Evolutionary conservation across 2,113 vertebrate species (phyloP).

Genomic region (Notothenia rossii): DNA sequence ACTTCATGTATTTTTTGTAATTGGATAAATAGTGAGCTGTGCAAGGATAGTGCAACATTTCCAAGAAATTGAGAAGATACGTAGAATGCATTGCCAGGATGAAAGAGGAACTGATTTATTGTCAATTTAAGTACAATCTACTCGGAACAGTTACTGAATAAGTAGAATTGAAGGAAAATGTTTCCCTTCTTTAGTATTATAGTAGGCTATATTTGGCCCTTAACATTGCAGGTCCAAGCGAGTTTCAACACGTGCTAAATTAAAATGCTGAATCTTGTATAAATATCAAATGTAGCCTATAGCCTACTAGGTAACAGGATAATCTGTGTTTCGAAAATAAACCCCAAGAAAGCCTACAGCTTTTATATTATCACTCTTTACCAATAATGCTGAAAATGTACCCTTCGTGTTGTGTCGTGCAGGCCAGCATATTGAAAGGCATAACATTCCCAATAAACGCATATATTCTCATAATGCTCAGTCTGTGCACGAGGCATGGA

Average conservation of each 20-base stretch:
- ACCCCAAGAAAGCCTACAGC: neutral
- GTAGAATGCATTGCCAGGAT: no score
- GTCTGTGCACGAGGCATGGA: slow-evolving; percentile 56
- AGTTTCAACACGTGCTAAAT: no score
- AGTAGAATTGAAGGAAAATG: neutral
- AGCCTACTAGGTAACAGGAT: neutral
- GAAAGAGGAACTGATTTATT: no score
- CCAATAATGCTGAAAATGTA: neutral
- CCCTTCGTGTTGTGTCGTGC: neutral
- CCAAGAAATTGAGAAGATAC: no score
- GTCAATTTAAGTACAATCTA: neutral
- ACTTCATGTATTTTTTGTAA: neutral
- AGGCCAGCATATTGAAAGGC: neutral
- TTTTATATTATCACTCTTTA: neutral
- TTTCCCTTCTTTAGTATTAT: neutral
- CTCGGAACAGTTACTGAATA: neutral
- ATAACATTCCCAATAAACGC: slow-evolving; percentile 7
- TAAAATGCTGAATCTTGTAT: neutral
- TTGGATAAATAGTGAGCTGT: slow-evolving; percentile 9
- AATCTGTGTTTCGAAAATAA: neutral
- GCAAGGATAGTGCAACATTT: neutral
- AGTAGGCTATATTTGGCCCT: neutral
- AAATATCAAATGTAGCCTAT: neutral
- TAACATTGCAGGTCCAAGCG: neutral
- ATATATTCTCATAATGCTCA: slow-evolving; percentile 14